These are phyloP conservation scores for Hapalemur alaotrensis DNA, from an alignment of 2,797 vertebrate genomes.

Conservation along the genomic window DNA sequence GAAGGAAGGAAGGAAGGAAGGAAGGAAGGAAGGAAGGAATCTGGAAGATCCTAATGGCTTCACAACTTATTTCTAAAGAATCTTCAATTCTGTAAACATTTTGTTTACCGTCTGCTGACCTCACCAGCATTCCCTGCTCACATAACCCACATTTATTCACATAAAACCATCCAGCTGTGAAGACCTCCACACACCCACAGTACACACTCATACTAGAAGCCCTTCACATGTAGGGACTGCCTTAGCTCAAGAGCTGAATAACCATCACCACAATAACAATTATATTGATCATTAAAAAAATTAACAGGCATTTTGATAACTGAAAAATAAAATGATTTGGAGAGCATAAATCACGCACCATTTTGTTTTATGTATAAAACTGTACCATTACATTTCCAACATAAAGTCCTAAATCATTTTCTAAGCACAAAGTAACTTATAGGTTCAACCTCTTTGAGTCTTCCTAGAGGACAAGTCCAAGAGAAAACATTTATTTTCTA, in stretches of 20 bases:
- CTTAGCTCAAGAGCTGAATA: background rate
- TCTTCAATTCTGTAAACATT: background rate
- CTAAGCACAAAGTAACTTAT: background rate
- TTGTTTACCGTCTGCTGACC: background rate
- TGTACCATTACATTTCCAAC: background rate
- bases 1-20: too few species aligned
- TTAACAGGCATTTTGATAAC: background rate
- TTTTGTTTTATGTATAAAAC: background rate
- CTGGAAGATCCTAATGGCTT: background rate
- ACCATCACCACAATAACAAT: background rate
- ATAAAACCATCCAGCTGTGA: background rate
- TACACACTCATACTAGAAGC: background rate
- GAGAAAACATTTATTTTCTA: conserved; percentile 64
- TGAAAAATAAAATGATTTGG: background rate
- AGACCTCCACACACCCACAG: background rate
- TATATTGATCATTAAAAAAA: background rate
- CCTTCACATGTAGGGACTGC: background rate
- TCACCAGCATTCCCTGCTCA: background rate
- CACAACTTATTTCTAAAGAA: background rate
- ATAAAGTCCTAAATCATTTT: background rate
- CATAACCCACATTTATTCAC: background rate
- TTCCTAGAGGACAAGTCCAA: conserved; percentile 39
- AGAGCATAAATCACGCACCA: background rate
- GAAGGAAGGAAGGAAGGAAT: rapidly evolving
- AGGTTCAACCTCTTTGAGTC: background rate